Base-by-base conservation (phyloP, 2,113 vertebrate genomes). In the Gnathochromis pfefferi region DNA sequence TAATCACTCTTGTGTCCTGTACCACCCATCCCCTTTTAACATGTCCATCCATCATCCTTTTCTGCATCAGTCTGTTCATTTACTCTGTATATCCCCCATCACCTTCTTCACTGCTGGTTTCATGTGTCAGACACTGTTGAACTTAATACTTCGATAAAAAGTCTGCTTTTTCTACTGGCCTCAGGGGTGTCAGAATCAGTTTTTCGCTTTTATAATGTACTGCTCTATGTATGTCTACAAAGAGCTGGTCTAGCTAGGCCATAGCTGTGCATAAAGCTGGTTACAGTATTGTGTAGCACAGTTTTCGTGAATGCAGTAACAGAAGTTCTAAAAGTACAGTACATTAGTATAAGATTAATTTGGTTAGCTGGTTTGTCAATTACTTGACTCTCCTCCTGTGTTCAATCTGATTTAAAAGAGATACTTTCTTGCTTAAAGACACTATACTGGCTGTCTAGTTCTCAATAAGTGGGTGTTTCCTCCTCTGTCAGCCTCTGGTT, bases 1-100 rank as follows among this genome's bases (percentile, higher is more conserved):
- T 21, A 38, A 38, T 38, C 40, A 11, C 19, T 42, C 60, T 75
- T n/a, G 40, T 21, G 65, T 75, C 55, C 21, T 23, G 7, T 4
- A 81, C 35, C 65, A 47, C 75, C 83, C 54, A 68, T 2, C 4
- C 14, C 23, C 31, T 16, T 13, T 55, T 21, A 0, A 19, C 7
- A 4, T 6, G 31, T 73, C 80, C 1, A 7, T 85, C 38, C n/a
- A 19, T 88, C 47, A 23, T 6, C 33, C 58, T 28, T 7, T 33
- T 51, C 49, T 90, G 0, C 38, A 3, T 40, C 4, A 14, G 23
- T 1, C 38, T 31, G 3, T 28, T 33, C 51, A 23, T 14, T 82
- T 83, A 70, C 87, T 40, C 83, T 40, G 63, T 85, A 49, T 87
- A 28, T 90, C 89, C 14, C 28, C 89, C 92, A 75, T 49, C 84